Conservation (phyloP, 2,888 invertebrate species). For the Thymelicus acteon region DNA sequence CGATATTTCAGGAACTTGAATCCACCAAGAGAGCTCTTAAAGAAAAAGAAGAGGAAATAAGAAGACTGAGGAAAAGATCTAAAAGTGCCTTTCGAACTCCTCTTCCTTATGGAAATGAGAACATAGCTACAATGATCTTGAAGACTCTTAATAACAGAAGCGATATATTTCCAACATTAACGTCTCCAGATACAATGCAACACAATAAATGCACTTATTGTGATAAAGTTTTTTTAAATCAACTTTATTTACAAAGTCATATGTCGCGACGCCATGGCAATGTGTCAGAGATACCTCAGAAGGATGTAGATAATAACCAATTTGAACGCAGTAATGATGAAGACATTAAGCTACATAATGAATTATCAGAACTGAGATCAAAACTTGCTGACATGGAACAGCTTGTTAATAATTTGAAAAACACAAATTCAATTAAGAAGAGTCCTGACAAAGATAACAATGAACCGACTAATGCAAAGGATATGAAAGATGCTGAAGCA, state of each 20-base stretch:
- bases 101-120: slow-evolving; percentile 73
- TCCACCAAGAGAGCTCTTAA: slow-evolving; percentile 77
- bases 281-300: slow-evolving; percentile 61
- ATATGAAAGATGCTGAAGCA: slow-evolving; percentile 66
- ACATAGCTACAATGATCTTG: slow-evolving; percentile 77
- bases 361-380: slow-evolving; percentile 73
- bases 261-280: slow-evolving; percentile 84
- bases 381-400: slow-evolving; percentile 79
- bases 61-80: slow-evolving; percentile 78
- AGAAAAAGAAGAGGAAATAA: slow-evolving; percentile 79
- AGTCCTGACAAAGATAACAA: background rate
- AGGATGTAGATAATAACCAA: slow-evolving; percentile 52
- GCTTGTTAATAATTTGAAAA: slow-evolving; percentile 48
- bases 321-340: slow-evolving; percentile 63
- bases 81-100: slow-evolving; percentile 62
- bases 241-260: slow-evolving; percentile 87
- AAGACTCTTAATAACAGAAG: slow-evolving; percentile 71
- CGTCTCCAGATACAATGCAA: slow-evolving; percentile 63
- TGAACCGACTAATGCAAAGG: slow-evolving; percentile 43
- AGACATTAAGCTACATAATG: slow-evolving; percentile 84
- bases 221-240: slow-evolving; percentile 87
- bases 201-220: slow-evolving; percentile 87
- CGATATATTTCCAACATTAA: slow-evolving; percentile 63
- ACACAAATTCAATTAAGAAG: slow-evolving; percentile 19
- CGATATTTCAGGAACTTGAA: slow-evolving; percentile 76